Base-by-base conservation (phyloP, 2,113 vertebrate genomes). In the Aix galericulata region DNA sequence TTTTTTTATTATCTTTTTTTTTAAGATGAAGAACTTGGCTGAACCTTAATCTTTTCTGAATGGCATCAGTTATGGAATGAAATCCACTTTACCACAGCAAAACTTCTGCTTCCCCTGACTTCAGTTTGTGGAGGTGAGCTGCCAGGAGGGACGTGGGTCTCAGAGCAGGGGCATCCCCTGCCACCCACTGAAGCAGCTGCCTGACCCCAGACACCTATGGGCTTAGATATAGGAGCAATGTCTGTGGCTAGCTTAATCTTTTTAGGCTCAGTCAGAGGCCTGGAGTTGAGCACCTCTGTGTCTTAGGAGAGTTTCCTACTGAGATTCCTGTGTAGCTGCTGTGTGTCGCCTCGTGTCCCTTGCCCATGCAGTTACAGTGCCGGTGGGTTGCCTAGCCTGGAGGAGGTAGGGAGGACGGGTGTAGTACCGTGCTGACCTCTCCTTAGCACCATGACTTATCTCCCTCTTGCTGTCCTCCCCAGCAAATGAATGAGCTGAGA, bases 91-190 rank as follows among this genome's bases (percentile, higher is more conserved):
- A 62, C 25, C 5, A 27, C 13, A 58, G 31, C 5, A 67, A 66
- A 86, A 73, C 21, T 86, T 55, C 60, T 69, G 16, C 50, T 4
- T 66, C 23, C 82, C 32, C 17, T 82, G 42, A 32, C 26, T 58
- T 76, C 38, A 11, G 15, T 64, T 60, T 77, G 40, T 52, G 60
- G 59, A 69, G 17, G n/a, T 58, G 59, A 69, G 46, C 26, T 59
- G 17, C 18, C 31, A 58, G 31, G 63, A 83, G 27, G 5, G 20
- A 46, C 2, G 0, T 12, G 15, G 53, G 74, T 74, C 8, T 56
- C 0, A 0, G 73, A 80, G 50, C 15, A 23, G 26, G 27, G 18
- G 59, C 4, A 46, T 56, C 20, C 42, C 32, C 1, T 3, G 66
- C 21, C 16, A 44, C 20, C 25, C 4, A 0, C 27, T 34, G 76